A percentile compares a stretch with the other conserved stretches of the same genome.
Evolutionary conservation across 1,140 invertebrate genomes (phyloP).

Genomic region (Lordiphosa clarofinis): DNA sequence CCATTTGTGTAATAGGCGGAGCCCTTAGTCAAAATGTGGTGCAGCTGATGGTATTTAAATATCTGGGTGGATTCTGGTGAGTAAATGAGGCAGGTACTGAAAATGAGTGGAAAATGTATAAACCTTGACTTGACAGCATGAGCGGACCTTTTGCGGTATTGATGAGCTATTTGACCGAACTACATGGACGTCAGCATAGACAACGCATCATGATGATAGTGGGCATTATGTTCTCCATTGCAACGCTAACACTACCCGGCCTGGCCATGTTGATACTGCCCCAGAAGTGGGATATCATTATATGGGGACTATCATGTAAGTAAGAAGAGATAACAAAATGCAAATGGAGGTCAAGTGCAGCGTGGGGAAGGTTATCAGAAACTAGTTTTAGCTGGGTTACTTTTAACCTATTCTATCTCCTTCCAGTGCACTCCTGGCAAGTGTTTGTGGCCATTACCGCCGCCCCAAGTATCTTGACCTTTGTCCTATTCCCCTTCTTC

Average conservation of each 20-base stretch:
- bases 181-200: conserved; percentile 83
- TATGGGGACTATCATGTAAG: conserved; percentile 60
- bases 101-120: not conserved
- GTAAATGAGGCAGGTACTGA: conserved; percentile 54
- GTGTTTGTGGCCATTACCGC: conserved; percentile 85
- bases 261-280: conserved; percentile 82
- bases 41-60: conserved; percentile 86
- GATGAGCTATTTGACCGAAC: conserved; percentile 86
- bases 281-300: conserved; percentile 49
- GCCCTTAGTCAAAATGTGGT: conserved; percentile 86
- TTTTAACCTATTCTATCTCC: not conserved
- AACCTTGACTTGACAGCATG: conserved; percentile 80
- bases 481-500: conserved; percentile 83
- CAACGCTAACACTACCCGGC: conserved; percentile 81
- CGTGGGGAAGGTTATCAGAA: too few relatives aligned
- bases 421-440: conserved; percentile 87
- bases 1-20: conserved; percentile 84
- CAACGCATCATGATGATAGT: conserved; percentile 83
- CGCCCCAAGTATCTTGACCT: conserved; percentile 84
- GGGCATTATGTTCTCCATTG: conserved; percentile 83
- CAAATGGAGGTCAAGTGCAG: too few relatives aligned
- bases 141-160: conserved; percentile 87
- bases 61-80: conserved; percentile 88
- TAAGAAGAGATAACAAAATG: conserved; percentile 2
- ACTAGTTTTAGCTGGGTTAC: too few relatives aligned